A percentile compares a stretch with the other conserved stretches of the same genome.
These are phyloP conservation scores for Setipinna tenuifilis DNA, from an alignment of 2,797 vertebrate genomes.

Conservation along the genomic window DNA sequence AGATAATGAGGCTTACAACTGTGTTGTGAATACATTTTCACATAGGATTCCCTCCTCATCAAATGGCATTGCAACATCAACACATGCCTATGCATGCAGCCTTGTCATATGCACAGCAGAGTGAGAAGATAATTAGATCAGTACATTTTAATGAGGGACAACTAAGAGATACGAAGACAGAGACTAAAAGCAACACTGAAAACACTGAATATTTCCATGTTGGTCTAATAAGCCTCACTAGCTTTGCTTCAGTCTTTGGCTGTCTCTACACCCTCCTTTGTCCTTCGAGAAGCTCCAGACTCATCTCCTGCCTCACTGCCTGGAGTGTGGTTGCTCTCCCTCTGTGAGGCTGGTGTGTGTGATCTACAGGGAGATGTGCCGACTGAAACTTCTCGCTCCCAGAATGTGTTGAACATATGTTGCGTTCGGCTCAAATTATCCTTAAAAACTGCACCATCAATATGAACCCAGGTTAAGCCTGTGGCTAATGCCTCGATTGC, in stretches of 20 bases:
- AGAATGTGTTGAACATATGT: slow-evolving; percentile 54
- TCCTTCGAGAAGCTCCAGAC: neutral
- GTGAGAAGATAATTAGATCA: neutral
- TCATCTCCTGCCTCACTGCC: neutral
- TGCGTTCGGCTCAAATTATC: slow-evolving; percentile 40
- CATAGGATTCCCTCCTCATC: neutral
- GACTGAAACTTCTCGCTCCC: slow-evolving; percentile 39
- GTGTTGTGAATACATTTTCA: neutral
- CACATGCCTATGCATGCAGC: neutral
- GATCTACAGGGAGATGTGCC: slow-evolving; percentile 48
- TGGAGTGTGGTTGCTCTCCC: neutral
- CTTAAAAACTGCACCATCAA: slow-evolving; percentile 29
- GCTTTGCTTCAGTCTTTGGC: neutral
- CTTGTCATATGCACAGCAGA: neutral
- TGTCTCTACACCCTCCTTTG: neutral
- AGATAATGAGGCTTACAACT: slow-evolving; percentile 4
- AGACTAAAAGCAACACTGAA: neutral
- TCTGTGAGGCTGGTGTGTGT: slow-evolving; percentile 44
- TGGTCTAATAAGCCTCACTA: neutral
- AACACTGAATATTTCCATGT: neutral
- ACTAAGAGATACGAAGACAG: neutral
- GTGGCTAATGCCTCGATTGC: slow-evolving; percentile 51
- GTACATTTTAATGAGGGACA: slow-evolving; percentile 20
- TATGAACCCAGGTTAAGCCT: slow-evolving; percentile 48
- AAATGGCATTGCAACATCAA: neutral